Conservation (phyloP, 2,797 vertebrate genomes). For the Schizopygopsis pylzovi region DNA sequence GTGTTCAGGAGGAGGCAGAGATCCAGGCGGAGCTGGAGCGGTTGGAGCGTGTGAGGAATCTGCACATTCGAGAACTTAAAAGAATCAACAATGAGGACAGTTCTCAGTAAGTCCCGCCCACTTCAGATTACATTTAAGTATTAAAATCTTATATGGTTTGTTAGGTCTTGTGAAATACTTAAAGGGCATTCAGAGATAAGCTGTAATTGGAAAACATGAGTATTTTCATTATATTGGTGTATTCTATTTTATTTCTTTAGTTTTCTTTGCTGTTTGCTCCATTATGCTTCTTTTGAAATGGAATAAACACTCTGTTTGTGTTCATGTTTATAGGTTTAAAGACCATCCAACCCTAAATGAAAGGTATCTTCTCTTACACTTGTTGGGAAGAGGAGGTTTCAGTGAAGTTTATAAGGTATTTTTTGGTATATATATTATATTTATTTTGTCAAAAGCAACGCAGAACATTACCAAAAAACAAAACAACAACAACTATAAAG, state of each 20-base stretch:
- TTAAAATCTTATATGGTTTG: background rate
- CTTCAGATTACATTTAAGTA: background rate
- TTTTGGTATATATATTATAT: no score
- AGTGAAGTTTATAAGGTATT: slow-evolving; percentile 98
- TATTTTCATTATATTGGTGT: background rate
- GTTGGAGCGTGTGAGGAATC: slow-evolving; percentile 96
- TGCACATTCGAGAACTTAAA: slow-evolving; percentile 98
- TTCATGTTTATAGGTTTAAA: slow-evolving; percentile 86
- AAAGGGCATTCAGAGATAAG: background rate
- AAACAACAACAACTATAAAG: no score
- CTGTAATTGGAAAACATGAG: background rate
- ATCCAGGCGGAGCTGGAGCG: slow-evolving; percentile 98
- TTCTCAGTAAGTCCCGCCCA: slow-evolving; percentile 87
- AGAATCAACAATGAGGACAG: slow-evolving; percentile 99
- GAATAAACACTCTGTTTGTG: background rate
- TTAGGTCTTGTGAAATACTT: background rate
- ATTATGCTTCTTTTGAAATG: background rate
- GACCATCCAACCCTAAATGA: slow-evolving; percentile 99
- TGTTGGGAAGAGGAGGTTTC: slow-evolving; percentile 98
- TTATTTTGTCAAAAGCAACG: no score
- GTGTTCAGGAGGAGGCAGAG: slow-evolving; percentile 94
- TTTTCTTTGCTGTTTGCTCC: background rate
- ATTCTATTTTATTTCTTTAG: background rate
- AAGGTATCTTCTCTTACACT: slow-evolving; percentile 95
- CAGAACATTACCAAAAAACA: no score